Evolutionary conservation across 1,140 invertebrate species (phyloP).

Genomic region (Schlechtendalia chinensis): DNA sequence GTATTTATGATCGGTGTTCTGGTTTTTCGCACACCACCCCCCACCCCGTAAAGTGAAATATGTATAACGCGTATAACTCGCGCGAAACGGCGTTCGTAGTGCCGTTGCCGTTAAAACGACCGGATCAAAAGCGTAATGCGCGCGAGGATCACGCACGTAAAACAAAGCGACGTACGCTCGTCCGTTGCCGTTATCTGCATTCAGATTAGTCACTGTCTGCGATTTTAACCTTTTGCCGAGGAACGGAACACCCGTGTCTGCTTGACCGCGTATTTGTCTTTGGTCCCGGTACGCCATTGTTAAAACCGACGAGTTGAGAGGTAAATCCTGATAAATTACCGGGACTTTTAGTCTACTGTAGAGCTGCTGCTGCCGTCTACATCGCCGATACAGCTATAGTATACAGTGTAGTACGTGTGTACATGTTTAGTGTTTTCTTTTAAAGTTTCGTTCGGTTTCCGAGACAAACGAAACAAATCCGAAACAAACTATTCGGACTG

Average conservation of each 20-base stretch:
- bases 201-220: conserved; percentile 34
- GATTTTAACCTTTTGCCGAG: conserved; percentile 8
- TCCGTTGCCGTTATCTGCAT: conserved; percentile 23
- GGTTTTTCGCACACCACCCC: too few species aligned
- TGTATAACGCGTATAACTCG: too few species aligned
- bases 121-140: too few species aligned
- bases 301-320: conserved; percentile 38
- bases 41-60: too few species aligned
- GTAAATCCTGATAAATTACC: conserved; percentile 48
- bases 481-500: conserved; percentile 9
- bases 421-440: not conserved
- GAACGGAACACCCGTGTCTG: conserved; percentile 15
- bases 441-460: not conserved
- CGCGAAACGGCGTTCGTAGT: too few species aligned
- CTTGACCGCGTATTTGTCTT: conserved; percentile 45
- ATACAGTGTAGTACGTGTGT: too few species aligned
- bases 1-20: too few species aligned
- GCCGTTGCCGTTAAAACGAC: too few species aligned
- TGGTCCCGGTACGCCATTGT: conserved; percentile 23
- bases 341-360: not conserved
- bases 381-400: not conserved
- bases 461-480: conserved; percentile 10
- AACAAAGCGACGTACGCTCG: too few species aligned
- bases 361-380: not conserved
- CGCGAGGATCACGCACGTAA: too few species aligned